phyloP scores from a whole-genome alignment of 2,888 invertebrate species.

The Enoplolaimus lenunculus region DNA sequence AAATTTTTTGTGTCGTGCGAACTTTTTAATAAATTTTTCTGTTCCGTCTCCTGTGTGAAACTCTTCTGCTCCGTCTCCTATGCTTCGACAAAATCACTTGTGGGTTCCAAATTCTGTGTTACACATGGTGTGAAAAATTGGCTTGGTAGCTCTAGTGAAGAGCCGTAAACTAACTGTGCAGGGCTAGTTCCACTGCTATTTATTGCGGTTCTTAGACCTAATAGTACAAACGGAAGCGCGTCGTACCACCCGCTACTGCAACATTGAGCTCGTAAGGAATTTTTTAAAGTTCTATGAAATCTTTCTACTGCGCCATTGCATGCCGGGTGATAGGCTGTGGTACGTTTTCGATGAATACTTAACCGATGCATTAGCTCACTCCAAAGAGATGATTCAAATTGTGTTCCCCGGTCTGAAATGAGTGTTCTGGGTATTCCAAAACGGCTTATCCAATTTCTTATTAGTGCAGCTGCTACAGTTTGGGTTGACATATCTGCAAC shows the following conservation, averaged over 20 bases:
- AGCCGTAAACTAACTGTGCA: conserved; percentile 9
- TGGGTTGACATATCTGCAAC: not conserved
- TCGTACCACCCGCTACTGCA: not conserved
- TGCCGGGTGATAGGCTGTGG: not conserved
- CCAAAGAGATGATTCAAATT: not conserved
- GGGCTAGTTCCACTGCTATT: not conserved
- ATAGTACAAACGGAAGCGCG: conserved; percentile 1
- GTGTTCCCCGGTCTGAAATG: conserved; percentile 8
- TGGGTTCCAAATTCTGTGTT: not conserved
- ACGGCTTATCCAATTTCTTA: not conserved
- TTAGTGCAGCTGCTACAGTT: not conserved
- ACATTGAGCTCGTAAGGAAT: not conserved
- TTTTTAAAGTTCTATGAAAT: not conserved
- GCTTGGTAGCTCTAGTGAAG: not conserved
- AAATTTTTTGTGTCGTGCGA: not conserved
- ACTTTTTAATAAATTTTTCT: not conserved
- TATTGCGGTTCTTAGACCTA: not conserved
- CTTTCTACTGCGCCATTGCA: conserved; percentile 11
- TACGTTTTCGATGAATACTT: not conserved
- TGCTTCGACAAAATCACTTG: not conserved
- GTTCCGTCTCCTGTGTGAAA: not conserved
- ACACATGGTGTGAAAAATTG: not conserved
- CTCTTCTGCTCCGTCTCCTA: no score
- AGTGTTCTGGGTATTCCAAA: not conserved
- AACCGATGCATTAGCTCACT: not conserved